Conservation (phyloP, 2,888 invertebrate genomes). For the Oscheius sp. region DNA sequence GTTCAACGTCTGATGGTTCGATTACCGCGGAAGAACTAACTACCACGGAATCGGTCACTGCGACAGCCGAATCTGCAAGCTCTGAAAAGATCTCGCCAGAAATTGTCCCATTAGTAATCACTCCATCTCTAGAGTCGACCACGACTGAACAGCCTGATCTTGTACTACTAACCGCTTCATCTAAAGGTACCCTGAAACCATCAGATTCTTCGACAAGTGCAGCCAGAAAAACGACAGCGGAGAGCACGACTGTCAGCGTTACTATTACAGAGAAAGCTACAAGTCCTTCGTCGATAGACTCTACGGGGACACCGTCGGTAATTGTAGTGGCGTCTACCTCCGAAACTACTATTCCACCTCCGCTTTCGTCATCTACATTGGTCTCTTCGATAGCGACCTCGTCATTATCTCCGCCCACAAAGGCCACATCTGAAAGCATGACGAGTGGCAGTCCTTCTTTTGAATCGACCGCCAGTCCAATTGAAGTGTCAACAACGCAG, state of each 20-base stretch:
- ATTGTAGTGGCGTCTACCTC: too few relatives aligned
- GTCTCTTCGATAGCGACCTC: background rate
- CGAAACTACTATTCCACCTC: too few relatives aligned
- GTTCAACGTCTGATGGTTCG: background rate
- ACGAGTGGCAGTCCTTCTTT: too few relatives aligned
- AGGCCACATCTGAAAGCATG: too few relatives aligned
- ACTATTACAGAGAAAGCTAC: background rate
- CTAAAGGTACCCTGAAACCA: background rate
- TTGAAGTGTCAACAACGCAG: background rate
- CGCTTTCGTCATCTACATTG: too few relatives aligned
- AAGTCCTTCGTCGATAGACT: background rate
- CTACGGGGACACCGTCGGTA: too few relatives aligned
- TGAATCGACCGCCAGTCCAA: too few relatives aligned
- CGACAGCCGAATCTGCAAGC: conserved; percentile 27
- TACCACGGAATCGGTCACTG: conserved; percentile 11
- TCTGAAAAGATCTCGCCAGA: conserved; percentile 9
- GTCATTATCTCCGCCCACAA: background rate
- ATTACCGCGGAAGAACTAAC: background rate
- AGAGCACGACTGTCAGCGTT: background rate
- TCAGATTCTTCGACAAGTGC: background rate
- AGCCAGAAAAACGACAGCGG: background rate
- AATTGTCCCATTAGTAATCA: conserved; percentile 12
- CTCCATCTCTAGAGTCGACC: conserved; percentile 4
- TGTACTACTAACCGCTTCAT: background rate
- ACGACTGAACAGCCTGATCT: conserved; percentile 12